Conservation (phyloP, 2,888 invertebrate genomes). For the Phoenoteleia sp. region DNA sequence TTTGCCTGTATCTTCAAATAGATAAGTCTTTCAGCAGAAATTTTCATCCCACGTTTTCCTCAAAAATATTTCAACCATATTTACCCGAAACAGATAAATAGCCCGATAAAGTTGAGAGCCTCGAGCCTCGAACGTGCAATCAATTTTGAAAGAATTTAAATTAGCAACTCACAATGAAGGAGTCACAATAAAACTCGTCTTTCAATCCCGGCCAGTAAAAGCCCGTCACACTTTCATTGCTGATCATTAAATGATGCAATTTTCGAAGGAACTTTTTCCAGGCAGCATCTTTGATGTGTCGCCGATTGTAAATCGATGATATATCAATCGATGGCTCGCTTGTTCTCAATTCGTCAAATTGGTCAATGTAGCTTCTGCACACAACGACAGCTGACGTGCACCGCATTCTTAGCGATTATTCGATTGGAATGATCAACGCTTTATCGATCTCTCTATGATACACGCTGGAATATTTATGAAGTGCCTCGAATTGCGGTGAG, state of each 20-base stretch:
- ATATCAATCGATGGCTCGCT: slow-evolving; percentile 48
- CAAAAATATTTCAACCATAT: too few relatives aligned
- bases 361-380: slow-evolving; percentile 19
- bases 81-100: too few relatives aligned
- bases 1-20: too few relatives aligned
- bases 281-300: slow-evolving; percentile 21
- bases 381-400: slow-evolving; percentile 38
- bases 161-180: too few relatives aligned
- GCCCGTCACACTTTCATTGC: background rate
- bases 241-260: slow-evolving; percentile 14
- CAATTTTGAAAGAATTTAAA: too few relatives aligned
- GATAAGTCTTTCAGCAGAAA: too few relatives aligned
- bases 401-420: slow-evolving; percentile 55
- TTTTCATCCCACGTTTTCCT: too few relatives aligned
- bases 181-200: background rate
- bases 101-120: too few relatives aligned
- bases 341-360: slow-evolving; percentile 63
- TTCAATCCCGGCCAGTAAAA: too few relatives aligned
- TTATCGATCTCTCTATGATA: slow-evolving; percentile 39
- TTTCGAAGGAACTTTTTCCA: slow-evolving; percentile 1
- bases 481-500: background rate
- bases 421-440: slow-evolving; percentile 42
- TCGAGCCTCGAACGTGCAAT: too few relatives aligned
- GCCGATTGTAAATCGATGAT: slow-evolving; percentile 46
- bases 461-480: background rate